phyloP scores from a whole-genome alignment of 2,797 vertebrate genomes.

The Myiotriccus ornatus region DNA sequence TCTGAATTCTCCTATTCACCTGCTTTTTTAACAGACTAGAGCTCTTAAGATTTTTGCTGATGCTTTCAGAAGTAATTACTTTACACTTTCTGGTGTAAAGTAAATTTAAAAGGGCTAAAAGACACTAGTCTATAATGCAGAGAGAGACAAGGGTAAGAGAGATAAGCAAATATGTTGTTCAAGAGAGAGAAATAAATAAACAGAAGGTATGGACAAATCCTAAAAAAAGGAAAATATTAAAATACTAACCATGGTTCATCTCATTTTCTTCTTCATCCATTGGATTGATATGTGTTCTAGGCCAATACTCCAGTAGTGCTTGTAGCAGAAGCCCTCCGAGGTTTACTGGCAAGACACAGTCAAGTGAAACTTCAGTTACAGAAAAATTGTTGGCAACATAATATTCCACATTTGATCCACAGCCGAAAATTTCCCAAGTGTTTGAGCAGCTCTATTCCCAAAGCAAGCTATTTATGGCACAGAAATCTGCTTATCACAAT shows the following conservation, averaged over 20 bases:
- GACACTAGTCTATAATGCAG: background rate
- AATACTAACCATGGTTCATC: conserved; percentile 88
- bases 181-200: background rate
- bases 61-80: background rate
- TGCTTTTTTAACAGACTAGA: background rate
- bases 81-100: background rate
- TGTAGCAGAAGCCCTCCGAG: conserved; percentile 94
- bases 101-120: background rate
- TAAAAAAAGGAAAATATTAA: background rate
- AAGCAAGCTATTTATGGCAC: background rate
- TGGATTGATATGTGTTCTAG: conserved; percentile 94
- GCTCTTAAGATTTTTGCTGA: background rate
- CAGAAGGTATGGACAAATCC: background rate
- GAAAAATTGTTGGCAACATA: rapidly evolving
- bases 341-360: conserved; percentile 81
- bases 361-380: background rate
- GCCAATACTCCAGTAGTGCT: conserved; percentile 96
- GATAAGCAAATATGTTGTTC: background rate
- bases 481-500: background rate
- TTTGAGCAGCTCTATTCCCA: background rate
- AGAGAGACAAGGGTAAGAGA: background rate
- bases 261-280: conserved; percentile 98
- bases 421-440: background rate
- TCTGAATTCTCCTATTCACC: background rate
- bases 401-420: background rate